These are phyloP conservation scores for Haliaeetus leucogaster DNA, from an alignment of 2,113 vertebrate species.

Conservation along the genomic window DNA sequence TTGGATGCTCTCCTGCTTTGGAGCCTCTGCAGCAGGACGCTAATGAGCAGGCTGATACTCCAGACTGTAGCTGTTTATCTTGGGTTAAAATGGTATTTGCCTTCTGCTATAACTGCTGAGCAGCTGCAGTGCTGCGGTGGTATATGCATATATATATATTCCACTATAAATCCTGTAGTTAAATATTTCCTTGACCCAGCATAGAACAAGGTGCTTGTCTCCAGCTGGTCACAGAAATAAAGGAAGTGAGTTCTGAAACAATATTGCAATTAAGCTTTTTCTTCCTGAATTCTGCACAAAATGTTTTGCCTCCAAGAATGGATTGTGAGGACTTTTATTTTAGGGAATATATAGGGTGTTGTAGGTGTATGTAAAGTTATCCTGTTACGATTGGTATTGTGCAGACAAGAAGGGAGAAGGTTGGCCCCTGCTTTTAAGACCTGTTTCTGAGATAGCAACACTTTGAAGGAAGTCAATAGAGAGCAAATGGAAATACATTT, in stretches of 20 bases:
- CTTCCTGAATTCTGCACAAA: not conserved
- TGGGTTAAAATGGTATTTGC: not conserved
- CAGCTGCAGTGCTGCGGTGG: not conserved
- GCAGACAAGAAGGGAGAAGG: not conserved
- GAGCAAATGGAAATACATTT: not conserved
- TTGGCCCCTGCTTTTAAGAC: not conserved
- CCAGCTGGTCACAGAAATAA: not conserved
- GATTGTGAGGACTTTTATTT: not conserved
- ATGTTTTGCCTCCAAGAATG: not conserved
- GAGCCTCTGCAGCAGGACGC: not conserved
- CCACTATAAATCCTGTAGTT: not conserved
- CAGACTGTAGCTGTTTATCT: not conserved
- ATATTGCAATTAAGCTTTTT: not conserved
- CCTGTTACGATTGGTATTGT: not conserved
- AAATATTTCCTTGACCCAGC: not conserved
- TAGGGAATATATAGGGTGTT: not conserved
- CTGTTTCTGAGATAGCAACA: not conserved
- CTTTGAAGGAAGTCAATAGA: not conserved
- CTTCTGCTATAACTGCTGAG: not conserved
- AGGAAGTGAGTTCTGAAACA: not conserved
- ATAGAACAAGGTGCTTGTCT: not conserved
- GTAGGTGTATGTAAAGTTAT: not conserved
- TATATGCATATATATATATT: not conserved
- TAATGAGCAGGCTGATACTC: not conserved
- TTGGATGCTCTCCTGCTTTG: conserved; percentile 20